Evolutionary conservation across 2,888 invertebrate genomes (phyloP).

Genomic region (Andrena fulva): DNA sequence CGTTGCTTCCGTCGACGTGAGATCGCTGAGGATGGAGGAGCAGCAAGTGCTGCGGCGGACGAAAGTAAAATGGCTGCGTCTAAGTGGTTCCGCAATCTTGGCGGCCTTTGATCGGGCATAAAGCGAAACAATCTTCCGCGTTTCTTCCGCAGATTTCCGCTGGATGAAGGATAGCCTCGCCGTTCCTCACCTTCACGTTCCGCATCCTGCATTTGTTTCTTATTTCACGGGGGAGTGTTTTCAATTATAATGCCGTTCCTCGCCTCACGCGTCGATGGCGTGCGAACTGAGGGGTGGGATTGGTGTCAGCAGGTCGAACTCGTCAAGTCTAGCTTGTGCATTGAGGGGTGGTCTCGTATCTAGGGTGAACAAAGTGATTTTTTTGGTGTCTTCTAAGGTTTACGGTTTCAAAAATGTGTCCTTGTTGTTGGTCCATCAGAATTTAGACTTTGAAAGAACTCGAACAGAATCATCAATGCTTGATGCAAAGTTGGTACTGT

Average conservation of each 20-base stretch:
- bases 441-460: too few relatives aligned
- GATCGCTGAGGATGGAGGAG: slow-evolving; percentile 56
- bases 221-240: not conserved
- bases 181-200: slow-evolving; percentile 3
- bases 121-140: slow-evolving; percentile 42
- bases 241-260: not conserved
- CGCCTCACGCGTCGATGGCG: not conserved
- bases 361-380: not conserved
- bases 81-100: slow-evolving; percentile 67
- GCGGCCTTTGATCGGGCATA: slow-evolving; percentile 48
- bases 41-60: slow-evolving; percentile 47
- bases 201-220: not conserved
- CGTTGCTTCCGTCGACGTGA: slow-evolving; percentile 57
- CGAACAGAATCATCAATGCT: too few relatives aligned
- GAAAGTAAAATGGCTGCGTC: slow-evolving; percentile 62
- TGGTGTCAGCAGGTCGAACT: slow-evolving; percentile 4
- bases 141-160: slow-evolving; percentile 8
- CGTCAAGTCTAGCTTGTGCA: not conserved
- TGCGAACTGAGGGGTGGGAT: slow-evolving; percentile 1
- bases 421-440: too few relatives aligned
- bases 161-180: slow-evolving; percentile 23
- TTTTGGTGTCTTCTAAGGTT: not conserved
- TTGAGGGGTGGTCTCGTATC: not conserved
- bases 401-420: not conserved
- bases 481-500: too few relatives aligned